Evolutionary conservation across 2,797 vertebrate species (phyloP).

Genomic region (Bufotes viridis): DNA sequence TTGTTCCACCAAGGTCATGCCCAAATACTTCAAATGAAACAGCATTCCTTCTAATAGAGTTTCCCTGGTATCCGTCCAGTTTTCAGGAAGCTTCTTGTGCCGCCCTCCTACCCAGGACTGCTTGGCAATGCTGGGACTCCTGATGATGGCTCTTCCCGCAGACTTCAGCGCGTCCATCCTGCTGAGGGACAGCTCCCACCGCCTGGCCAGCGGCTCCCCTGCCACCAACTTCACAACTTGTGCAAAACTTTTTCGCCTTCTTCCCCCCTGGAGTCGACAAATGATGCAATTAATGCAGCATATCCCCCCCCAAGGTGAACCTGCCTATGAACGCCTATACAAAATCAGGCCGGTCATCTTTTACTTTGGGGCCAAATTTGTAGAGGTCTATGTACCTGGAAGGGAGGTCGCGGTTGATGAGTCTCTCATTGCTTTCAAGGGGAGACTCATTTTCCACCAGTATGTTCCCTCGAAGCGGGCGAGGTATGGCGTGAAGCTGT

Average conservation of each 20-base stretch:
- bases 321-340: no score
- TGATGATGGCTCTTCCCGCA: conserved; percentile 91
- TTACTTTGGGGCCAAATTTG: no score
- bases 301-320: no score
- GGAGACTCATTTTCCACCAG: no score
- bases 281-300: no score
- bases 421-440: no score
- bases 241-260: conserved; percentile 72
- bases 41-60: conserved; percentile 94
- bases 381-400: no score
- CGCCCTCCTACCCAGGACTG: conserved; percentile 86
- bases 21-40: conserved; percentile 96
- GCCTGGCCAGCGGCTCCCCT: no score
- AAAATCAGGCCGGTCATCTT: no score
- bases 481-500: no score
- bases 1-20: conserved; percentile 96
- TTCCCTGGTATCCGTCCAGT: conserved; percentile 98
- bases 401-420: no score
- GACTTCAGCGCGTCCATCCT: conserved; percentile 94
- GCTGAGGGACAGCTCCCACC: background rate
- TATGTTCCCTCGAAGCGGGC: no score
- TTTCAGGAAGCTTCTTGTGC: conserved; percentile 95
- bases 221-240: conserved; percentile 35
- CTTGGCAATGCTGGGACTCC: conserved; percentile 93
- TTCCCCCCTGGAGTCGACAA: conserved; percentile 64